These are phyloP conservation scores for Drosophila kepulauana DNA, from an alignment of 1,140 invertebrate species.

Conservation along the genomic window DNA sequence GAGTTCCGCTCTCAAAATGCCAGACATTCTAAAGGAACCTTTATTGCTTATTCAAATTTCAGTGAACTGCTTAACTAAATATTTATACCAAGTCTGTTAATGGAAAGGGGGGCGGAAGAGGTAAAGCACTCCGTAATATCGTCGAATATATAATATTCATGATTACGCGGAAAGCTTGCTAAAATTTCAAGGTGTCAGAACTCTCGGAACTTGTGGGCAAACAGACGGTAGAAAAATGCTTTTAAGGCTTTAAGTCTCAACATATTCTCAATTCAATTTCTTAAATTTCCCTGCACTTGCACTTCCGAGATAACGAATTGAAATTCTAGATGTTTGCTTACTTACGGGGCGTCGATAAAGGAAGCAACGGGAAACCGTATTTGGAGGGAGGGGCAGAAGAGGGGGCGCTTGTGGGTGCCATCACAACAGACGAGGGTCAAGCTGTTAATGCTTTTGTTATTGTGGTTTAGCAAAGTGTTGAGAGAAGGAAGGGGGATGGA, in stretches of 20 bases:
- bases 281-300: slow-evolving; percentile 58
- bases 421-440: slow-evolving; percentile 35
- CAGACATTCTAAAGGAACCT: neutral
- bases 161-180: neutral
- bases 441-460: slow-evolving; percentile 28
- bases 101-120: neutral
- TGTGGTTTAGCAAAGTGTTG: slow-evolving; percentile 25
- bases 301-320: slow-evolving; percentile 76
- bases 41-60: slow-evolving; percentile 39
- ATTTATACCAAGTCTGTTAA: slow-evolving; percentile 35
- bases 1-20: neutral
- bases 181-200: slow-evolving; percentile 24
- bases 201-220: slow-evolving; percentile 40
- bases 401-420: slow-evolving; percentile 27
- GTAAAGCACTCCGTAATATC: neutral
- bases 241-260: slow-evolving; percentile 48
- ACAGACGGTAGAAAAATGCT: slow-evolving; percentile 46
- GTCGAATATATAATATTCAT: slow-evolving; percentile 34
- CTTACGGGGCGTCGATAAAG: slow-evolving; percentile 35
- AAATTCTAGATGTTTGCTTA: slow-evolving; percentile 70
- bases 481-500: slow-evolving; percentile 1
- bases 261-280: slow-evolving; percentile 30
- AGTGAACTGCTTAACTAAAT: slow-evolving; percentile 60
- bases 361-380: slow-evolving; percentile 56
- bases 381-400: neutral